Conservation (phyloP, 2,113 vertebrate species). For the Eretmodus cyanostictus region DNA sequence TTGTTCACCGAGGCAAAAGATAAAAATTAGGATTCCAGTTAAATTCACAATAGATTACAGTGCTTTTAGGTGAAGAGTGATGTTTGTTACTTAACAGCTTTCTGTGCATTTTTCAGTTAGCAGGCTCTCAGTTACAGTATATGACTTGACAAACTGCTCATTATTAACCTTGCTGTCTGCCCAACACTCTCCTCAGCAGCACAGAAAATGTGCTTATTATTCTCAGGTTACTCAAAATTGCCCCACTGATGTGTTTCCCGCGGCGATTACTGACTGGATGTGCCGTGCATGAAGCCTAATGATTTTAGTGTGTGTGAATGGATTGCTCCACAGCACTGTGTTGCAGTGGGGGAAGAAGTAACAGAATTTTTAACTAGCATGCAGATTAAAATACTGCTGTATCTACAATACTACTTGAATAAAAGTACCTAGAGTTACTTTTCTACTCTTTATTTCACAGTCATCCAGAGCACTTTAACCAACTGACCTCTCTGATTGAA, state of each 20-base stretch:
- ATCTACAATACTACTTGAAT: neutral
- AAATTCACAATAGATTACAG: slow-evolving; percentile 40
- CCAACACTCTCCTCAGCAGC: neutral
- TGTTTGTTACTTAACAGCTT: slow-evolving; percentile 17
- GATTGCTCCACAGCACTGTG: neutral
- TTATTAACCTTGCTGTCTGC: neutral
- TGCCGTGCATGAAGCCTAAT: neutral
- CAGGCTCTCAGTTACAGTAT: neutral
- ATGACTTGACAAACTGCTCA: neutral
- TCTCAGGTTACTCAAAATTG: slow-evolving; percentile 19
- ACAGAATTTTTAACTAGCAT: neutral
- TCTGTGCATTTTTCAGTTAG: neutral
- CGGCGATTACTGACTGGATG: neutral
- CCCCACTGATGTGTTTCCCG: neutral
- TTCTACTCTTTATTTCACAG: neutral
- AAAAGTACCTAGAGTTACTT: neutral
- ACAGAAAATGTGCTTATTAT: neutral
- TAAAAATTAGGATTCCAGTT: slow-evolving; percentile 31
- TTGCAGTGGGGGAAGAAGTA: neutral
- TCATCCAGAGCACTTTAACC: neutral
- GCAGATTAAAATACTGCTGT: neutral
- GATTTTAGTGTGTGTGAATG: neutral
- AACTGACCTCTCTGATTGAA: neutral
- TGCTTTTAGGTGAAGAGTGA: slow-evolving; percentile 18
- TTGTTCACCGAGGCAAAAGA: neutral